Evolutionary conservation across 1,140 invertebrate genomes (phyloP).

Genomic region (Euglossa dilemma): DNA sequence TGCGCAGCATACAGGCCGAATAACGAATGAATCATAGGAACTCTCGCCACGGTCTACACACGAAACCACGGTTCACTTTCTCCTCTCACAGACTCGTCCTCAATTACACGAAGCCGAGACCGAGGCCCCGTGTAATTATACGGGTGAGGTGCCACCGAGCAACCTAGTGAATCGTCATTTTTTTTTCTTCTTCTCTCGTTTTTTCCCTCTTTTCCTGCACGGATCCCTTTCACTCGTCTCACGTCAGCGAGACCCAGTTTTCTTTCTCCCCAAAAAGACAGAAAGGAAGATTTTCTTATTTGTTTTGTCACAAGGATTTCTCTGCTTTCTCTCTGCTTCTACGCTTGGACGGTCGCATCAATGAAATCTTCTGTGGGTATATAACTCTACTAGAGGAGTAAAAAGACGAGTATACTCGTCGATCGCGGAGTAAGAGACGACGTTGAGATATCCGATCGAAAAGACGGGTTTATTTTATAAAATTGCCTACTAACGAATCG

Average conservation of each 20-base stretch:
- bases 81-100: slow-evolving; percentile 70
- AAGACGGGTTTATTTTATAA: no score
- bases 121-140: slow-evolving; percentile 75
- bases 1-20: slow-evolving; percentile 48
- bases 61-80: slow-evolving; percentile 71
- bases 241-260: slow-evolving; percentile 59
- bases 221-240: slow-evolving; percentile 57
- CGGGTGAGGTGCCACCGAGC: slow-evolving; percentile 70
- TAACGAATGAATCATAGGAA: slow-evolving; percentile 72
- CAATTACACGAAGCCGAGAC: slow-evolving; percentile 74
- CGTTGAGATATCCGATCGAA: no score
- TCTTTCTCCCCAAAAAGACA: slow-evolving; percentile 1
- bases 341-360: background rate
- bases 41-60: slow-evolving; percentile 58
- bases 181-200: slow-evolving; percentile 25
- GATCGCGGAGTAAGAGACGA: no score
- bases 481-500: no score
- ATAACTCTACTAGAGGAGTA: no score
- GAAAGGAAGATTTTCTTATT: slow-evolving; percentile 38
- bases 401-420: no score
- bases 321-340: slow-evolving; percentile 52
- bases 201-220: background rate
- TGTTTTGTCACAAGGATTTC: slow-evolving; percentile 17
- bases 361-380: background rate
- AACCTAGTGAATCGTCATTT: slow-evolving; percentile 72